Base-by-base conservation (phyloP, 2,797 vertebrate genomes). In the Sternarchorhynchus goeldii region DNA sequence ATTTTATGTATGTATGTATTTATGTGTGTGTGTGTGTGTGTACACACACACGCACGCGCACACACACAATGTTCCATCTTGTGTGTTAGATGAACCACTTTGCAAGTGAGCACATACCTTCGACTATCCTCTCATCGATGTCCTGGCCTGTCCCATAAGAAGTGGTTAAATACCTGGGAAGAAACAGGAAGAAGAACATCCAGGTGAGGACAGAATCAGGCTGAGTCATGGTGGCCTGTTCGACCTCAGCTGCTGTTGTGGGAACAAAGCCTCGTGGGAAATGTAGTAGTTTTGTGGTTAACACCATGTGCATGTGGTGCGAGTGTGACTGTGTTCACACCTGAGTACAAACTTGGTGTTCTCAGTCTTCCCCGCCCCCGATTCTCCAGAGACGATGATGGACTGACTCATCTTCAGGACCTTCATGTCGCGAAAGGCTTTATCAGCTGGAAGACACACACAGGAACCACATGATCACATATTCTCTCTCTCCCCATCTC, bases 331-430 rank as follows among this genome's bases (percentile, higher is more conserved):
- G 6, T 56, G 34, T 76, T 16, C 73, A 77, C 81, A 96, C 95
- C 95, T 92, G 78, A 96, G 89, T 82, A 96, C 94, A 91, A 96
- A 96, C 89, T 96, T 96, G 25, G 95, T 96, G 84, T 96, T 96
- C 90, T 96, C 95, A 4, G 95, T 96, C 90, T 96, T 96, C 76
- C 95, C 95, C 78, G 95, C 95, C 85, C 95, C 95, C 0, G 95
- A 96, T 87, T 96, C 95, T 85, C 95, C 95, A 50, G 95, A 96
- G 41, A 96, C 95, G 74, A 96, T 94, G 87, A 96, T 95, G 64
- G 95, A 95, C 86, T 96, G 95, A 84, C 95, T 96, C 93, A 95
- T 93, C 87, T 95, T 96, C 67, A 95, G 91, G 5, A 96, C 95
- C 87, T 93, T 96, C 95, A 96, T 96, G 87, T 96, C 95, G 45